Conservation (phyloP, 2,113 vertebrate genomes). For the Anarrhichthys ocellatus region DNA sequence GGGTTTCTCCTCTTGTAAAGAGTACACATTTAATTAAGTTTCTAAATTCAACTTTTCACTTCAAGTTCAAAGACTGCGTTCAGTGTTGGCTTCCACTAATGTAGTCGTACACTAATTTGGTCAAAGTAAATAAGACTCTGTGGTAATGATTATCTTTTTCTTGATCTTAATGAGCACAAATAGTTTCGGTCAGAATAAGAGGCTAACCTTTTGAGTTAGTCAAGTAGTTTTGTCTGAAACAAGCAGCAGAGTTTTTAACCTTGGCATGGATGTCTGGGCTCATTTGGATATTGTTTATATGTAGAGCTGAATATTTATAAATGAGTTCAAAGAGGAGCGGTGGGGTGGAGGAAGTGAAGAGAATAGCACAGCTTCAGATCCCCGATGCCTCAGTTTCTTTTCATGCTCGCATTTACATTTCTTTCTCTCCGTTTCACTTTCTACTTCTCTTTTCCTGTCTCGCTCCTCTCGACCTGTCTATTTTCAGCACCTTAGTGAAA, state of each 20-base stretch:
- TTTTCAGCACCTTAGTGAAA: constrained; percentile 73
- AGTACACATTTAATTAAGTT: constrained; percentile 66
- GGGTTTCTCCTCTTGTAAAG: constrained; percentile 54
- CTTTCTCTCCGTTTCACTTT: constrained; percentile 67
- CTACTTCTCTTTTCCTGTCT: constrained; percentile 60
- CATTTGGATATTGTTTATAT: constrained; percentile 80
- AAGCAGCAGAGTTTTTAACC: constrained; percentile 77
- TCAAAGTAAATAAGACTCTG: constrained; percentile 71
- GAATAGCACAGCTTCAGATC: constrained; percentile 78
- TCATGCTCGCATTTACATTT: constrained; percentile 79
- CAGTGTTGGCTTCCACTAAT: constrained; percentile 52
- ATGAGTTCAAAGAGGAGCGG: constrained; percentile 82
- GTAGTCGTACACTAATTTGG: constrained; percentile 65
- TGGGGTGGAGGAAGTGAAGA: constrained; percentile 76
- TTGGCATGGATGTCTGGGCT: constrained; percentile 76
- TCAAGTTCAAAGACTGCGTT: constrained; percentile 72
- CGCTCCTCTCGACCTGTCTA: constrained; percentile 70
- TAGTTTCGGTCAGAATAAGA: constrained; percentile 70
- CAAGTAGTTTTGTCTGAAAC: constrained; percentile 69
- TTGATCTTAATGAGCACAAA: constrained; percentile 78
- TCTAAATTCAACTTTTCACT: constrained; percentile 59
- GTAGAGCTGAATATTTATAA: constrained; percentile 81
- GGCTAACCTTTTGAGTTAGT: constrained; percentile 72
- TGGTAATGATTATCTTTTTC: constrained; percentile 74
- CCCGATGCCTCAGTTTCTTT: constrained; percentile 76